Conservation (phyloP, 2,797 vertebrate genomes). For the Acrocephalus scirpaceus region DNA sequence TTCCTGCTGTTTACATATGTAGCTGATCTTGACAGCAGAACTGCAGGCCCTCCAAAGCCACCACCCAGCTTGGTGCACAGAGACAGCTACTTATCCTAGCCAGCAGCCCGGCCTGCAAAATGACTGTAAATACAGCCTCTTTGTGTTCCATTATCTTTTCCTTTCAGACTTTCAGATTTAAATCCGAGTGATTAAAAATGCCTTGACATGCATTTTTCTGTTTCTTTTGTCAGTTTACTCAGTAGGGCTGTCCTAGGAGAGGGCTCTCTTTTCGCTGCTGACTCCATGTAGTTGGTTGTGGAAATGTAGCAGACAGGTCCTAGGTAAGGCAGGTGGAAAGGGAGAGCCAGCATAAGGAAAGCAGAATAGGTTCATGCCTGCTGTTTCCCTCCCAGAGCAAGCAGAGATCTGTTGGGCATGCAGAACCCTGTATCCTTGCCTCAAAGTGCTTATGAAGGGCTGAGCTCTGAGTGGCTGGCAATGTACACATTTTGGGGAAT, state of each 20-base stretch:
- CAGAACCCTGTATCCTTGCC: neutral
- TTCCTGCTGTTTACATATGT: conserved; percentile 1
- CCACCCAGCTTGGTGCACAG: neutral
- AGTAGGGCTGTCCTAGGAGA: neutral
- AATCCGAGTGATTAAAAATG: neutral
- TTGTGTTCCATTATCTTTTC: neutral
- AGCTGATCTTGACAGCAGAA: neutral
- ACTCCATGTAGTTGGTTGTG: neutral
- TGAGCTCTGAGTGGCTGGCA: neutral
- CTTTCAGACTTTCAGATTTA: neutral
- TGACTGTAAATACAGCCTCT: neutral
- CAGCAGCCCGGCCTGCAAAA: neutral
- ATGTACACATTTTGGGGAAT: neutral
- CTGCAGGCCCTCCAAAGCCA: neutral
- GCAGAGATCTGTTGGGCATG: neutral
- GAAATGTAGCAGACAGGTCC: neutral
- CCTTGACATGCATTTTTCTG: neutral
- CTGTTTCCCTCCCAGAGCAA: neutral
- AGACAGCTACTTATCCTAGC: neutral
- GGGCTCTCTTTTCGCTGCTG: neutral
- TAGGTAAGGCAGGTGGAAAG: neutral
- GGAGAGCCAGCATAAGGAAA: neutral
- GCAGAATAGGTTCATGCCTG: neutral
- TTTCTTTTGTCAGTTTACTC: neutral
- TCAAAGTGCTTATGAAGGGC: neutral